These are phyloP conservation scores for Telenomus remus DNA, from an alignment of 1,140 invertebrate genomes.

Conservation along the genomic window DNA sequence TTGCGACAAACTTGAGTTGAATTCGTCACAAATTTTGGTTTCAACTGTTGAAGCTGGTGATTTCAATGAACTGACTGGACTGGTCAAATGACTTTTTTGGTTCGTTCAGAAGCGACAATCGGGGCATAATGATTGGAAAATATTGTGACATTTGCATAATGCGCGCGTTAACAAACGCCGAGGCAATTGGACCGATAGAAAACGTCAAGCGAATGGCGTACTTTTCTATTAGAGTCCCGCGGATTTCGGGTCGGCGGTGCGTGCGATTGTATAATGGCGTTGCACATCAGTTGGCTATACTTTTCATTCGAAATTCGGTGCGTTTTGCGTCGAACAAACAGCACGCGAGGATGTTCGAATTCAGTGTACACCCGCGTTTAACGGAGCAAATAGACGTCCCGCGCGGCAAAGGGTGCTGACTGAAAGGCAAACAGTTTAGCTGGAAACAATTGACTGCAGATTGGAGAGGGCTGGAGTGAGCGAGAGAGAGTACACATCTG, in stretches of 20 bases:
- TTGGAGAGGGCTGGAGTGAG: conserved; percentile 70
- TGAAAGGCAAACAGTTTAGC: conserved; percentile 77
- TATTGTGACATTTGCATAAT: conserved; percentile 44
- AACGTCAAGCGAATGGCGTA: conserved; percentile 53
- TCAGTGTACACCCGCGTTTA: conserved; percentile 66
- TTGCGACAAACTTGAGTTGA: too few species aligned
- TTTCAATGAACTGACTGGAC: too few species aligned
- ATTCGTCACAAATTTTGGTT: too few species aligned
- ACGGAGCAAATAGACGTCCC: conserved; percentile 71
- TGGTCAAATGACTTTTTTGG: too few species aligned
- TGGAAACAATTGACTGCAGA: conserved; percentile 77
- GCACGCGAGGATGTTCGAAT: conserved; percentile 18
- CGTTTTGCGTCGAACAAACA: conserved; percentile 59
- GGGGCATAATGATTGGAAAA: conserved; percentile 27
- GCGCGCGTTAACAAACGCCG: conserved; percentile 32
- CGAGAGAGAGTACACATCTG: conserved; percentile 63
- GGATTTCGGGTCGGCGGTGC: conserved; percentile 35
- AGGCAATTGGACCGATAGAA: conserved; percentile 44
- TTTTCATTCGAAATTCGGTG: conserved; percentile 63
- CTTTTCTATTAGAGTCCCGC: conserved; percentile 56
- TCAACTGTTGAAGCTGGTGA: too few species aligned
- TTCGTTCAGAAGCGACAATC: not conserved
- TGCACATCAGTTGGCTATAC: conserved; percentile 38
- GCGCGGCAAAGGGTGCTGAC: conserved; percentile 72
- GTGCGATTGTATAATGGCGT: conserved; percentile 37